Evolutionary conservation across 2,797 vertebrate species (phyloP), one percentile per base, ranked within the genome.

Genomic region (Sebastes matsubarae): DNA sequence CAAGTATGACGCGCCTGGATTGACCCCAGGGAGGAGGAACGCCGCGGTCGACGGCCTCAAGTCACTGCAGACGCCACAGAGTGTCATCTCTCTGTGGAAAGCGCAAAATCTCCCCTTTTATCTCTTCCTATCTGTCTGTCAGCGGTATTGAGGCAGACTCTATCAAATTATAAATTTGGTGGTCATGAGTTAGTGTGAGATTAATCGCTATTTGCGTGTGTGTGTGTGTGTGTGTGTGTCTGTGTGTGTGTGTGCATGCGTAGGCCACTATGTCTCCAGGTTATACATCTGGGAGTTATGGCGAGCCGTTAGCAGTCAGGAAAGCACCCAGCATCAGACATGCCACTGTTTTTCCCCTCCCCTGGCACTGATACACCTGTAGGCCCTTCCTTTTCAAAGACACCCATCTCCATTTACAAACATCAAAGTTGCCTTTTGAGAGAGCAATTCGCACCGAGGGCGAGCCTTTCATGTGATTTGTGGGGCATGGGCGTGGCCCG

Each of bases 371-470:
- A 93, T 92, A 89, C 91, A 92, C 93, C 93, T 95, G 92, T 92
- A 90, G 91, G 93, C 92, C 90, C 87, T 92, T 91, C 81, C 46
- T 18, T 92, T 94, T 93, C 89, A 94, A 94, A 95, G 93, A 94
- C 90, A 75, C 87, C 81, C 93, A 73, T 91, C 93, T 96, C 93
- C 91, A 87, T 93, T 96, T 95, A 88, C 93, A 90, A 89, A 95
- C 94, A 94, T 96, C 95, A 96, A 96, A 96, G 95, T 88, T 87
- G 79, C 82, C 90, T 94, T 66, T 94, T 94, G 89, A 94, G 90
- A 85, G 91, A 92, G 92, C 93, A 92, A 94, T 93, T 93, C 82
- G 77, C 88, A 91, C 83, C 25, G n/a, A 90, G 84, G 92, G 75
- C 60, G 79, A 92, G 86, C 88, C 93, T 95, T 94, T 94, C 93